Conservation (phyloP, 2,113 vertebrate genomes). For the Gasterosteus aculeatus region DNA sequence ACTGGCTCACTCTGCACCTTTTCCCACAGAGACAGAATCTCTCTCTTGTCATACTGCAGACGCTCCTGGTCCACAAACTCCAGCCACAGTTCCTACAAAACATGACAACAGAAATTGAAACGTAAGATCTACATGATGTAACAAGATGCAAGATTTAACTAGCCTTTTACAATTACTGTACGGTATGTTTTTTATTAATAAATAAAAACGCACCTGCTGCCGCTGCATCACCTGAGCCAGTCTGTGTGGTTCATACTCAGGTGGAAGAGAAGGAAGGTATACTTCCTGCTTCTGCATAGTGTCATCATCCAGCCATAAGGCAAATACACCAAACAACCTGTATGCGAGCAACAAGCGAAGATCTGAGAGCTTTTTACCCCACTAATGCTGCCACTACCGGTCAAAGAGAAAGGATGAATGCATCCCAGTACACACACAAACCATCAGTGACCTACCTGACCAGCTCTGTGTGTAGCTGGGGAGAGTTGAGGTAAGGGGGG, state of each 20-base stretch:
- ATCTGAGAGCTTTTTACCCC: neutral
- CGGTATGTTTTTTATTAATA: neutral
- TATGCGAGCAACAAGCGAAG: slow-evolving; percentile 3
- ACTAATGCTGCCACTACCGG: neutral
- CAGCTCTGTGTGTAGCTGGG: slow-evolving; percentile 91
- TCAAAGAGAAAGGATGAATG: neutral
- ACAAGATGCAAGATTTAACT: neutral
- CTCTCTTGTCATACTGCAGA: slow-evolving; percentile 86
- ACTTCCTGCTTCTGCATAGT: slow-evolving; percentile 92
- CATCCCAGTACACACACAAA: neutral
- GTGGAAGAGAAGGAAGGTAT: slow-evolving; percentile 92
- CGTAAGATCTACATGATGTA: neutral
- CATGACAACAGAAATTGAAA: slow-evolving; percentile 2
- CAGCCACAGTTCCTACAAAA: slow-evolving; percentile 90
- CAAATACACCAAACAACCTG: slow-evolving; percentile 93
- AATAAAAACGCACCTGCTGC: slow-evolving; percentile 79
- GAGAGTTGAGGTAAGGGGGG: slow-evolving; percentile 84
- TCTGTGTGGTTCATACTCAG: slow-evolving; percentile 90
- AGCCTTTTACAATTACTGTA: neutral
- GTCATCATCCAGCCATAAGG: slow-evolving; percentile 95
- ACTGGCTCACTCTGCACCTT: slow-evolving; percentile 86
- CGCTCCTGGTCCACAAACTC: slow-evolving; percentile 93
- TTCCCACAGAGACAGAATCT: slow-evolving; percentile 86
- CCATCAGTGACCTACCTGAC: slow-evolving; percentile 85
- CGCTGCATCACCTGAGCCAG: slow-evolving; percentile 95